Conservation (phyloP, 2,797 vertebrate species). For the Meda fulgida region DNA sequence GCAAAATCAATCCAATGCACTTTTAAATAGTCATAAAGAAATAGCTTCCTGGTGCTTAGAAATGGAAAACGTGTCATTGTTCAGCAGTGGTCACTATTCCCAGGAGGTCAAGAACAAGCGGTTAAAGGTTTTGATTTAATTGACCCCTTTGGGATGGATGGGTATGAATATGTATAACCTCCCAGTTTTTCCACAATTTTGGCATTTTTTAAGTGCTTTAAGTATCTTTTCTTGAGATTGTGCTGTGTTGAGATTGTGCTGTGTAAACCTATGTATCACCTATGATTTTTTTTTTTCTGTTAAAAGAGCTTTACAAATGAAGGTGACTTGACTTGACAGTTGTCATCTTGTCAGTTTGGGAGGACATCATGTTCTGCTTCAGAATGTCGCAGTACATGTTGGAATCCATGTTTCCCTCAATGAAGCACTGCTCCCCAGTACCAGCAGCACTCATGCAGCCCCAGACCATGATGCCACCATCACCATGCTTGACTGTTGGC, state of each 20-base stretch:
- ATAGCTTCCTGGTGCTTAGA: slow-evolving; percentile 5
- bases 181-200: not conserved
- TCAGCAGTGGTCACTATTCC: slow-evolving; percentile 27
- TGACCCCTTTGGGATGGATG: slow-evolving; percentile 28
- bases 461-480: too few species aligned
- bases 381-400: too few species aligned
- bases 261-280: too few species aligned
- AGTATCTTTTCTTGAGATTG: not conserved
- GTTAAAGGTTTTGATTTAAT: slow-evolving; percentile 21
- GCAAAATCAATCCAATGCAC: not conserved
- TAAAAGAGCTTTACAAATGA: too few species aligned
- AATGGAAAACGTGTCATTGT: slow-evolving; percentile 5
- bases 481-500: too few species aligned
- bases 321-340: too few species aligned
- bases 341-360: too few species aligned
- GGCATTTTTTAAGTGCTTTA: not conserved
- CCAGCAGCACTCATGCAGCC: too few species aligned
- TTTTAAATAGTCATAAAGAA: slow-evolving; percentile 28
- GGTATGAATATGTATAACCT: not conserved
- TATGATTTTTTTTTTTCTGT: too few species aligned
- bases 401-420: too few species aligned
- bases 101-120: slow-evolving; percentile 1
- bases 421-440: too few species aligned
- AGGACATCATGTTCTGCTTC: too few species aligned
- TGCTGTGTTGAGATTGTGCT: not conserved